These are phyloP conservation scores for Incurvaria masculella DNA, from an alignment of 2,888 invertebrate species.

Conservation along the genomic window DNA sequence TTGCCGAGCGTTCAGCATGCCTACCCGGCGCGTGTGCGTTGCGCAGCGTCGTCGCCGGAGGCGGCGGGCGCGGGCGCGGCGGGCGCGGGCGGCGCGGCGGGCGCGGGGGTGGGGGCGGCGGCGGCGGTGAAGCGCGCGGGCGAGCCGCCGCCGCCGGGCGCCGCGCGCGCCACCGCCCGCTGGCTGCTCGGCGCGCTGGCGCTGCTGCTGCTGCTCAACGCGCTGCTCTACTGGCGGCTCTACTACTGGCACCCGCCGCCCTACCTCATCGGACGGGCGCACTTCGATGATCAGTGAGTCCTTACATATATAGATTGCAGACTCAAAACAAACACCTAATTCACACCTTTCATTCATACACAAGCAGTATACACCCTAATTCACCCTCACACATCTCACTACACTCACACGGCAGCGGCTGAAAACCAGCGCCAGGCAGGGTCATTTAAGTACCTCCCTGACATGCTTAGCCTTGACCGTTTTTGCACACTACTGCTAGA, in stretches of 20 bases:
- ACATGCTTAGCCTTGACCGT: background rate
- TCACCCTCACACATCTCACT: no score
- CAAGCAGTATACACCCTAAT: no score
- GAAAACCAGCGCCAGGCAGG: no score
- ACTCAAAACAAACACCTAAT: no score
- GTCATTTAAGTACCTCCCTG: background rate
- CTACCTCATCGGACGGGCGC: constrained; percentile 25
- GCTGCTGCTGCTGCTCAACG: constrained; percentile 55
- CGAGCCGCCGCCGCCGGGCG: constrained; percentile 1
- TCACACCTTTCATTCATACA: no score
- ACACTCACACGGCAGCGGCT: no score
- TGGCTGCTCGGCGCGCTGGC: constrained; percentile 62
- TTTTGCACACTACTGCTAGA: no score
- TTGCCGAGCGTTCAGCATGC: no score
- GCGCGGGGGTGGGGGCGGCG: constrained; percentile 32
- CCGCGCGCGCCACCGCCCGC: background rate
- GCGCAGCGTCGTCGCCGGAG: constrained; percentile 19
- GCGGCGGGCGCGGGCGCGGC: constrained; percentile 8
- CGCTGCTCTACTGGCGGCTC: constrained; percentile 79
- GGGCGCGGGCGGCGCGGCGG: constrained; percentile 27
- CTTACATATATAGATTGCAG: no score
- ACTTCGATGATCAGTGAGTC: constrained; percentile 1
- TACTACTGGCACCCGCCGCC: constrained; percentile 63
- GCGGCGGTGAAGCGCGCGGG: background rate
- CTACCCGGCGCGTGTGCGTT: background rate